phyloP scores from a whole-genome alignment of 2,797 vertebrate genomes.

The Odontamblyopus rebecca region DNA sequence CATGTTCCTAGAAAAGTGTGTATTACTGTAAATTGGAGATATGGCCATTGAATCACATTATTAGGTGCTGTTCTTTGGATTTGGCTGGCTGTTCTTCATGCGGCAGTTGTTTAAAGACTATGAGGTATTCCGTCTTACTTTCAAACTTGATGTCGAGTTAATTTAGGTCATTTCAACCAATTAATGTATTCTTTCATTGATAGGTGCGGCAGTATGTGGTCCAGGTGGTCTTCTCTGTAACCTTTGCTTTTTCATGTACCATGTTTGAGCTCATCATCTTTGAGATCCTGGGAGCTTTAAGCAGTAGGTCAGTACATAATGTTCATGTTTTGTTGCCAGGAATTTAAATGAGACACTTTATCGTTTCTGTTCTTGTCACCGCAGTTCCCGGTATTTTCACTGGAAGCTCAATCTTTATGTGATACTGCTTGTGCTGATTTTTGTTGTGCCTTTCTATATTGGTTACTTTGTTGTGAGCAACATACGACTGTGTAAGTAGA shows the following conservation, averaged over 20 bases:
- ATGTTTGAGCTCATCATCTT: conserved; percentile 99
- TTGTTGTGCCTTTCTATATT: conserved; percentile 98
- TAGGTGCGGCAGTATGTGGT: conserved; percentile 97
- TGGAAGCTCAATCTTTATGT: conserved; percentile 98
- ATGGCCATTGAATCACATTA: conserved; percentile 1
- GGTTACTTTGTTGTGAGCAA: conserved; percentile 99
- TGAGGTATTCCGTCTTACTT: conserved; percentile 77
- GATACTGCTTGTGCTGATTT: conserved; percentile 93
- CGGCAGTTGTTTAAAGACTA: conserved; percentile 96
- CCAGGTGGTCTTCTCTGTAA: conserved; percentile 96
- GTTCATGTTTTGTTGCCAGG: conserved; percentile 3
- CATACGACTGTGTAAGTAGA: conserved; percentile 91
- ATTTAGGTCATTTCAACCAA: background rate
- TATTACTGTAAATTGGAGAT: background rate
- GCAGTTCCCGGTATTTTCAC: conserved; percentile 96
- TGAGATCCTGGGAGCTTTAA: conserved; percentile 95
- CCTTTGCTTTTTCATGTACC: conserved; percentile 97
- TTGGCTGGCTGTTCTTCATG: conserved; percentile 99
- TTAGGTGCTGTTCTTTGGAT: conserved; percentile 96
- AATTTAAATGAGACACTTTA: background rate
- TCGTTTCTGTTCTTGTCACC: background rate
- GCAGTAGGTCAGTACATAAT: conserved; percentile 83
- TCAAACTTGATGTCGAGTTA: background rate
- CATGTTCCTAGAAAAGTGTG: too few species aligned
- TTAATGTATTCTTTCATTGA: background rate